Evolutionary conservation across 1,140 invertebrate genomes (phyloP).

Genomic region (Euglossa dilemma): DNA sequence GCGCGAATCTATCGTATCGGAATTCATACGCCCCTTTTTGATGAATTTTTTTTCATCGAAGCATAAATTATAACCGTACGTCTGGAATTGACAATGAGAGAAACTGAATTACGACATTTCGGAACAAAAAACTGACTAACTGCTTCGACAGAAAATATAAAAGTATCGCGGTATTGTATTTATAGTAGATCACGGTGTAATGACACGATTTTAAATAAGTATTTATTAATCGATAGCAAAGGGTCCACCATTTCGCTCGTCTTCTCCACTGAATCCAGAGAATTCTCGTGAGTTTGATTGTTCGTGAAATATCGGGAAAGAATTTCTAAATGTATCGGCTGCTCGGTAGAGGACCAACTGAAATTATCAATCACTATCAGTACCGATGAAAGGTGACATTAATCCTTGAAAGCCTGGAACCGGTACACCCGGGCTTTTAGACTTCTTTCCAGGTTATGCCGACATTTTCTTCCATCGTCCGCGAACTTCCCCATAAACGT

Average conservation of each 20-base stretch:
- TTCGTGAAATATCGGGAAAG: not conserved
- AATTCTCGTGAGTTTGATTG: not conserved
- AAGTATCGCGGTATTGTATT: too few relatives aligned
- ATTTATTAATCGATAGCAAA: too few relatives aligned
- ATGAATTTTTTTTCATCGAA: not conserved
- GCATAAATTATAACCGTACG: not conserved
- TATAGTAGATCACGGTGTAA: too few relatives aligned
- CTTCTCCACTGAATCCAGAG: too few relatives aligned
- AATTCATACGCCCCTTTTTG: not conserved
- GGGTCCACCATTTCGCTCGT: too few relatives aligned
- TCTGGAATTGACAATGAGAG: not conserved
- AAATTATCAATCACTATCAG: slow-evolving; percentile 34
- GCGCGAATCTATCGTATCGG: not conserved
- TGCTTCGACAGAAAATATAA: too few relatives aligned
- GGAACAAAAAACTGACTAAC: not conserved
- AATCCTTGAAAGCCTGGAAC: slow-evolving; percentile 5
- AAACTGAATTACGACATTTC: not conserved
- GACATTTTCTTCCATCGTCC: slow-evolving; percentile 18
- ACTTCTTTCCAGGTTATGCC: slow-evolving; percentile 17
- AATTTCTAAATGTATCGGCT: not conserved
- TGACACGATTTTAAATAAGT: too few relatives aligned
- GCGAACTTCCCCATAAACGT: not conserved
- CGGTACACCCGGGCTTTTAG: not conserved
- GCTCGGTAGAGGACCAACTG: not conserved
- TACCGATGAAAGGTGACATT: slow-evolving; percentile 26